These are phyloP conservation scores for Lucinisca nassula DNA, from an alignment of 2,888 invertebrate species.

Conservation along the genomic window DNA sequence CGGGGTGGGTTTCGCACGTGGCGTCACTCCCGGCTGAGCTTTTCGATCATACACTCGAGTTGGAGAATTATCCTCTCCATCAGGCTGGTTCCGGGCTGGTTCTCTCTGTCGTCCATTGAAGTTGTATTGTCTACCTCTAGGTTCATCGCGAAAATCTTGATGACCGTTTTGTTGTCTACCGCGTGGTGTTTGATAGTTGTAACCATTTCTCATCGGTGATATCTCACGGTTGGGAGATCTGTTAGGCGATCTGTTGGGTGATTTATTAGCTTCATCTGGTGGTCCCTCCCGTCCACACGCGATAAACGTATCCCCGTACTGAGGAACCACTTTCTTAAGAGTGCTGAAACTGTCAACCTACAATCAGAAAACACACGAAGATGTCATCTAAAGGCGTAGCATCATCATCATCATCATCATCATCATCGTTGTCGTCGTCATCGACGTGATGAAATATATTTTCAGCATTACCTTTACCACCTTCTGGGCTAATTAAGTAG, in stretches of 20 bases:
- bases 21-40: background rate
- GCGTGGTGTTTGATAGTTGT: constrained; percentile 6
- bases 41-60: constrained; percentile 21
- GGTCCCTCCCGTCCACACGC: constrained; percentile 58
- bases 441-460: too few species aligned
- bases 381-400: too few species aligned
- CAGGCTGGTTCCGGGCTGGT: constrained; percentile 8
- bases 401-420: too few species aligned
- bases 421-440: too few species aligned
- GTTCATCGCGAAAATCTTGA: constrained; percentile 22
- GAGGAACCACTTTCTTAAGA: constrained; percentile 27
- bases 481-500: too few species aligned
- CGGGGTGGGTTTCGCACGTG: background rate
- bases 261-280: background rate
- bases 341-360: constrained; percentile 58
- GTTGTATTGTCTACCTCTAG: constrained; percentile 21
- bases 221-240: constrained; percentile 7
- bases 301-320: constrained; percentile 41
- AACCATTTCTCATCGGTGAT: constrained; percentile 49
- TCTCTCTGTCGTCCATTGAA: constrained; percentile 14
- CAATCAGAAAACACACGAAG: too few species aligned
- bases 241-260: constrained; percentile 42
- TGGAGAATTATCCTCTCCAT: constrained; percentile 31
- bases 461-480: too few species aligned
- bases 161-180: constrained; percentile 4